phyloP scores from a whole-genome alignment of 2,797 vertebrate genomes.

The Garrulus glandarius region DNA sequence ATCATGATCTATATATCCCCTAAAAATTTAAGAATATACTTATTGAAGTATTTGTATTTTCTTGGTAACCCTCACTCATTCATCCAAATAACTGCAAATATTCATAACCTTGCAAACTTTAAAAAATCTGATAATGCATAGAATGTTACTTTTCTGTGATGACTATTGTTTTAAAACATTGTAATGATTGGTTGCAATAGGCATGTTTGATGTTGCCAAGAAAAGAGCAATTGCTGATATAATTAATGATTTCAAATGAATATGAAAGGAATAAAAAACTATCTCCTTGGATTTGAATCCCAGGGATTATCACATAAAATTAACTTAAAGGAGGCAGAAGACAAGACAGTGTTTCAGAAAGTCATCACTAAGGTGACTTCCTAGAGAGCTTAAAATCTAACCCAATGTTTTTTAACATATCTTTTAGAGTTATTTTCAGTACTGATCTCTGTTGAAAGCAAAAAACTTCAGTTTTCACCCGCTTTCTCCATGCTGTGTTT shows the following conservation, averaged over 20 bases:
- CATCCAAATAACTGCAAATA: neutral
- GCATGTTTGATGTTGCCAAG: neutral
- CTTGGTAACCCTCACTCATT: neutral
- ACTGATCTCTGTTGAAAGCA: neutral
- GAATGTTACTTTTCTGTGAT: neutral
- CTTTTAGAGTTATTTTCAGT: neutral
- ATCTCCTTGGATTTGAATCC: neutral
- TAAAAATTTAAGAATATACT: constrained; percentile 58
- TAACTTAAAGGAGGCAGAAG: neutral
- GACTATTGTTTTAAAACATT: neutral
- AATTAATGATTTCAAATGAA: neutral
- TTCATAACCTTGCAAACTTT: neutral
- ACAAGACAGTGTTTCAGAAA: neutral
- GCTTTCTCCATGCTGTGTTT: neutral
- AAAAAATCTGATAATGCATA: neutral
- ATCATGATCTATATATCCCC: constrained; percentile 67
- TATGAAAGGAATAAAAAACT: neutral
- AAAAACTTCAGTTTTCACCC: neutral
- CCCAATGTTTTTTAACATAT: neutral
- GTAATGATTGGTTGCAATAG: neutral
- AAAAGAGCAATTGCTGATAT: neutral
- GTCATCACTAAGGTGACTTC: neutral
- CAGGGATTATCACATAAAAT: neutral
- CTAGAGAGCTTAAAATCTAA: neutral
- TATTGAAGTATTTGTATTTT: constrained; percentile 58